These are phyloP conservation scores for Eupithecia exiguata DNA, from an alignment of 2,888 invertebrate species.

Conservation along the genomic window DNA sequence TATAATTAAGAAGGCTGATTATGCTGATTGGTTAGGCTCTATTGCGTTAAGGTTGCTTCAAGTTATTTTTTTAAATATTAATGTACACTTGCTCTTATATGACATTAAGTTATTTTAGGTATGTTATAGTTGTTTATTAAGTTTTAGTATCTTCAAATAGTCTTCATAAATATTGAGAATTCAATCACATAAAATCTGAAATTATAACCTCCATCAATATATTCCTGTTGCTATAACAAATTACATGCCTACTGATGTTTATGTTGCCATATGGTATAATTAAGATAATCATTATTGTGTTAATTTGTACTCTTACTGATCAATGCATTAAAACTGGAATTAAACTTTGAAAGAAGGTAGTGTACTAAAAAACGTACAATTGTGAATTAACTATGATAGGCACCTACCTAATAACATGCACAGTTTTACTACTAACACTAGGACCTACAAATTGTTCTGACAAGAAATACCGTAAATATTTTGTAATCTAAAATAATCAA, in stretches of 20 bases:
- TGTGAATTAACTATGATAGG: not conserved
- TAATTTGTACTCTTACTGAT: not conserved
- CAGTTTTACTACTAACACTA: not conserved
- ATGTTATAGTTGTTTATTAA: conserved; percentile 68
- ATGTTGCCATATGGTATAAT: not conserved
- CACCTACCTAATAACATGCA: not conserved
- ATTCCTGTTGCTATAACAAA: not conserved
- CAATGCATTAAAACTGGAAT: conserved; percentile 2
- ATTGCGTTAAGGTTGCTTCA: conserved; percentile 54
- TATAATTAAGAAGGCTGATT: conserved; percentile 67
- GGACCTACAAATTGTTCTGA: conserved; percentile 3
- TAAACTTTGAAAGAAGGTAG: not conserved
- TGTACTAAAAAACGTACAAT: not conserved
- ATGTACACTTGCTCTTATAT: conserved; percentile 37
- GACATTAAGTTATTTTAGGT: conserved; percentile 65
- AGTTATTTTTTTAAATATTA: conserved; percentile 52
- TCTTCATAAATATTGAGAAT: not conserved
- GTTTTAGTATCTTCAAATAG: conserved; percentile 52
- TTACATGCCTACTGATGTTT: not conserved
- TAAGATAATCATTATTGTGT: not conserved
- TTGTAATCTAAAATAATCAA: conserved; percentile 59
- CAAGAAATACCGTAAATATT: conserved; percentile 46
- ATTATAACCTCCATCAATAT: not conserved
- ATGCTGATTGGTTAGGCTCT: conserved; percentile 61
- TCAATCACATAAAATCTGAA: not conserved